Conservation (phyloP, 2,888 invertebrate genomes). For the Strigamia transsilvanica region DNA sequence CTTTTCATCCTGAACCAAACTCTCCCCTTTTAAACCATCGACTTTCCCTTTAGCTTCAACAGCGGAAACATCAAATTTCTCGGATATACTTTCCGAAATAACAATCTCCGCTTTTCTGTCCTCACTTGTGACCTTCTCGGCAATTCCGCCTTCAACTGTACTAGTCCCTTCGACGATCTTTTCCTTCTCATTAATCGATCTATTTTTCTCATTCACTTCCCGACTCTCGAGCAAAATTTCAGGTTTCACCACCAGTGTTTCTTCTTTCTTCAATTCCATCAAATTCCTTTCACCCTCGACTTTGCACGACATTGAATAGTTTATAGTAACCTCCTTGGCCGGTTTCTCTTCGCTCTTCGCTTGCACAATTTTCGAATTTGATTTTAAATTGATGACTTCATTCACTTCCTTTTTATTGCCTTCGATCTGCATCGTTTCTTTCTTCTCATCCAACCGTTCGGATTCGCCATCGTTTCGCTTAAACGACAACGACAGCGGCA, state of each 20-base stretch:
- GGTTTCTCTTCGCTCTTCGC: neutral
- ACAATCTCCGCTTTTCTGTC: neutral
- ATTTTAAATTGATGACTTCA: neutral
- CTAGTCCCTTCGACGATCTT: neutral
- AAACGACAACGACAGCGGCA: neutral
- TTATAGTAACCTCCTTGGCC: neutral
- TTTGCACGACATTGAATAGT: neutral
- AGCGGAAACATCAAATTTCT: neutral
- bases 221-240: neutral
- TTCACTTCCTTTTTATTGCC: neutral
- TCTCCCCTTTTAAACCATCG: no score
- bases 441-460: neutral
- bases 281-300: neutral
- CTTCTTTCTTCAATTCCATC: conserved; percentile 7
- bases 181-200: neutral
- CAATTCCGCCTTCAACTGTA: neutral
- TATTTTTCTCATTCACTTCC: neutral
- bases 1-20: no score
- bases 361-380: neutral
- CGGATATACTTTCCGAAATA: neutral
- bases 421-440: neutral
- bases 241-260: neutral
- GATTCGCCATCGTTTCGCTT: neutral
- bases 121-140: neutral
- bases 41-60: no score